Evolutionary conservation across 1,140 invertebrate species (phyloP), one percentile per base, ranked within the genome.

Genomic region (Ostrea edulis): DNA sequence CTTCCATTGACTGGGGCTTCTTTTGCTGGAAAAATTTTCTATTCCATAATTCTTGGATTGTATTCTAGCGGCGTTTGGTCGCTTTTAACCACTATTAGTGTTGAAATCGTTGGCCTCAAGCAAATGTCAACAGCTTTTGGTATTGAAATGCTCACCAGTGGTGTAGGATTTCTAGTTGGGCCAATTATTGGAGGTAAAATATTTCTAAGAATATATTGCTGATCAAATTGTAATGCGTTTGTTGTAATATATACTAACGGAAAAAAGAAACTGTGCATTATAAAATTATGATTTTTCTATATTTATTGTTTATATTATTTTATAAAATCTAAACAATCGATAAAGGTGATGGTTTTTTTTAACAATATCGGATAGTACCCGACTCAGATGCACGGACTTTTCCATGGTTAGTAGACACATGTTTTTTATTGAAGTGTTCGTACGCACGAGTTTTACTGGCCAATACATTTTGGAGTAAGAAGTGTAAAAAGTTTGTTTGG

Each of bases 181-280:
- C 87, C 87, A 22, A 25, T 85, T 5, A 84, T 88, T 54, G 82
- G 62, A 84, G 53, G 87, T 88, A 88, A 8, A 20, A n/a, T n/a
- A 62, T 5, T 62, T 62, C 7, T 62, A 7, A 62, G 3, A 20
- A 7, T 62, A 20, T 7, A 20, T 17, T 62, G 55, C 17, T n/a
- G n/a, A 20, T 20, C 7, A 20, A 20, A 20, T 17, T 20, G 0
- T 20, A 62, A 62, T 62, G 5, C 8, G n/a, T 20, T 20, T 20
- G 55, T 20, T 20, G 17, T 62, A 20, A 12, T 58, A 17, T 0
- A 58, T 17, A 12, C 20, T 58, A 58, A n/a, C n/a, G n/a, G n/a
- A n/a, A n/a, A n/a, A n/a, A n/a, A n/a, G n/a, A n/a, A n/a, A n/a
- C n/a, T n/a, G n/a, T n/a, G n/a, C n/a, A n/a, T n/a, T n/a, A n/a